These are phyloP conservation scores for Rhadina sibilatrix DNA, from an alignment of 2,113 vertebrate species.

Conservation along the genomic window DNA sequence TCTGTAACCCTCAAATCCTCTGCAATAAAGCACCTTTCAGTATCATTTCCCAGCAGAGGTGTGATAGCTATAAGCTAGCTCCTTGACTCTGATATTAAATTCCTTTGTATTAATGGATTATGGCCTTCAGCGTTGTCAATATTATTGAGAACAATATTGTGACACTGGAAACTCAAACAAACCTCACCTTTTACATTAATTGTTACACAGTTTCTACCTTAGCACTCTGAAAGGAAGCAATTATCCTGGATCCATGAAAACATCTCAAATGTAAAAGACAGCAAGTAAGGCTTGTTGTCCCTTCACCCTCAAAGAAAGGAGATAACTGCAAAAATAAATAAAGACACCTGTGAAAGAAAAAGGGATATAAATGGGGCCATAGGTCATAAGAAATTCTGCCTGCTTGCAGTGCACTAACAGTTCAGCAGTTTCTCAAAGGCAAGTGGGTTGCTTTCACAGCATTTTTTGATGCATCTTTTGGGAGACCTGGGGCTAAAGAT, in stretches of 20 bases:
- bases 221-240: background rate
- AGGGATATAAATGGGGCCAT: background rate
- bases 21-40: background rate
- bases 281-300: background rate
- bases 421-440: background rate
- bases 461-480: background rate
- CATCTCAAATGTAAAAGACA: background rate
- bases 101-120: background rate
- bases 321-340: background rate
- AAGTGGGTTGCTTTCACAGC: background rate
- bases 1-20: background rate
- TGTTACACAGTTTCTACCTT: background rate
- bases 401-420: background rate
- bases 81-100: slow-evolving; percentile 8
- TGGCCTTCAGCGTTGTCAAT: background rate
- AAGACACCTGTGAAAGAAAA: background rate
- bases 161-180: background rate
- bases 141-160: background rate
- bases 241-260: background rate
- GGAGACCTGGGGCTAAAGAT: background rate
- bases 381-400: background rate
- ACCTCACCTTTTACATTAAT: background rate
- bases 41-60: background rate
- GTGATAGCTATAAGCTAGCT: background rate
- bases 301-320: background rate